Evolutionary conservation across 2,888 invertebrate species (phyloP).

Genomic region (Fissipunctia ypsillon): DNA sequence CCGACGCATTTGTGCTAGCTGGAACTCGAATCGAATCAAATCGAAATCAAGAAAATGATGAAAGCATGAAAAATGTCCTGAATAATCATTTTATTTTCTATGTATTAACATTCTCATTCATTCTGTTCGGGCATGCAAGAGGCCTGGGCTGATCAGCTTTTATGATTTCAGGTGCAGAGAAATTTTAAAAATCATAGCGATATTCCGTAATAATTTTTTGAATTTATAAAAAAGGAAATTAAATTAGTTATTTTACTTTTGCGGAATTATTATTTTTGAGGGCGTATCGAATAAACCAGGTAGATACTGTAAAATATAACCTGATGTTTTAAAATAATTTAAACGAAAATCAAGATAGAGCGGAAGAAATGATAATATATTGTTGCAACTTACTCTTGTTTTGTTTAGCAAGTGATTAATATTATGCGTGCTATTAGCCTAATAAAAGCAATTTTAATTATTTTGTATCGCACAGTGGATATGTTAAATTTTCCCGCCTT

Average conservation of each 20-base stretch:
- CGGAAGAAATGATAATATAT: neutral
- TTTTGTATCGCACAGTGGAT: neutral
- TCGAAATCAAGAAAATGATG: slow-evolving; percentile 20
- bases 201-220: too few species aligned
- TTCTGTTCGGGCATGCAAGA: neutral
- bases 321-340: neutral
- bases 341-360: neutral
- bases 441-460: neutral
- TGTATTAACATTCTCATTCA: too few species aligned
- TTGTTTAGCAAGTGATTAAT: neutral
- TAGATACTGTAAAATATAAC: neutral
- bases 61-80: slow-evolving; percentile 1
- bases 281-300: neutral
- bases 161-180: neutral
- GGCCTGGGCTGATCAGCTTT: neutral
- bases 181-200: neutral
- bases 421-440: neutral
- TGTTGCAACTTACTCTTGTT: neutral
- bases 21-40: slow-evolving; percentile 9
- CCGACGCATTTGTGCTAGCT: slow-evolving; percentile 53
- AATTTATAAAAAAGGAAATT: neutral
- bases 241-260: neutral
- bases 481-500: slow-evolving; percentile 33
- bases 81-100: neutral
- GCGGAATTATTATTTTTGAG: neutral